phyloP scores from a whole-genome alignment of 1,140 invertebrate genomes.

The Metopolophium dirhodum region DNA sequence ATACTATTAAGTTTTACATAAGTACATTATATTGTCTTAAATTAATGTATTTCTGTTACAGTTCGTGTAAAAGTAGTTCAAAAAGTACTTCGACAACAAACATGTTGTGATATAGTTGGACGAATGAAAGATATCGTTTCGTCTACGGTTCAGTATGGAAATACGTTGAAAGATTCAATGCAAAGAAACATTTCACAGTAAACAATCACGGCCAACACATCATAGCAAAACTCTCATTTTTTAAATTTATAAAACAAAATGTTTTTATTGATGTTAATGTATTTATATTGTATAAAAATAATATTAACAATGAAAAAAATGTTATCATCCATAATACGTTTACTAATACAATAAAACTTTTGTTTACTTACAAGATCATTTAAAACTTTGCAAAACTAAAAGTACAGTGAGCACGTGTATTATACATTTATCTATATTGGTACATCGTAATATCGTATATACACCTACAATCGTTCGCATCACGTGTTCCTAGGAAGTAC shows the following conservation, averaged over 20 bases:
- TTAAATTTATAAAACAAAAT: not conserved
- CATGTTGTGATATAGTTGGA: not conserved
- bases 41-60: not conserved
- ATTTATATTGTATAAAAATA: not conserved
- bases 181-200: not conserved
- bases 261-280: not conserved
- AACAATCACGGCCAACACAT: not conserved
- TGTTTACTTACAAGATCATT: not conserved
- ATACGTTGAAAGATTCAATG: constrained; percentile 22
- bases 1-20: too few species aligned
- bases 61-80: not conserved
- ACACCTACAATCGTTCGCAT: not conserved
- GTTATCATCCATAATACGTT: not conserved
- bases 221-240: not conserved
- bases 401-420: not conserved
- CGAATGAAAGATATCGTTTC: constrained; percentile 25
- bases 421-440: not conserved
- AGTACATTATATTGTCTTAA: not conserved
- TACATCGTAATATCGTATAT: too few species aligned
- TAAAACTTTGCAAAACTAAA: not conserved
- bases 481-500: not conserved
- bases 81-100: not conserved
- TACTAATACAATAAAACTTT: not conserved
- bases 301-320: not conserved
- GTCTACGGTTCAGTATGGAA: constrained; percentile 20